Evolutionary conservation across 2,113 vertebrate genomes (phyloP), one percentile per base, ranked within the genome.

Genomic region (Rafetus swinhoei): DNA sequence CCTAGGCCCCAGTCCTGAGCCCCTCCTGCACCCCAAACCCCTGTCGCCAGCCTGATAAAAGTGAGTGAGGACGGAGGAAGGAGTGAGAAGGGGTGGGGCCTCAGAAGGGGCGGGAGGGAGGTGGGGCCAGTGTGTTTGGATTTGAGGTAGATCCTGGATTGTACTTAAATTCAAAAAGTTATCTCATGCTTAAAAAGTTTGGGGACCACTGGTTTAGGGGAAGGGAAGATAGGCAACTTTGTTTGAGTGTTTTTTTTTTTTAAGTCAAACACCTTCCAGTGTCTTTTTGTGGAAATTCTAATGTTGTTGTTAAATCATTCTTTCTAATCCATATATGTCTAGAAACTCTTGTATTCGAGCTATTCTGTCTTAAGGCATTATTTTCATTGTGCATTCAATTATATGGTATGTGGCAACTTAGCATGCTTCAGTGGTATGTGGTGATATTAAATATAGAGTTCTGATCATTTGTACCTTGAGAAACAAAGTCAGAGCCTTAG

Each of bases 321-420:
- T 60, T n/a, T 50, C 79, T 52, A 88, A 12, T 83, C 60, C 90
- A 35, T 77, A 86, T 93, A 62, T 74, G 55, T 87, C 62, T 81
- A 81, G 22, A 94, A 85, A 50, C 0, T 25, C 53, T 90, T 86
- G 52, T 77, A 1, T 50, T 35, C 45, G 62, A 18, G 62, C 82
- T 92, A 0, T 77, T 93, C 82, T 89, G 52, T 91, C 45, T 93
- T 90, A 60, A 88, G 84, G 39, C n/a, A 87, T 50, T 39, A 3
- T 93, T 93, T 89, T 79, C 89, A 3, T 84, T 86, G 29, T 83
- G 60, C 35, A 57, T 54, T 90, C 84, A 77, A 62, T 32, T 96
- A 2, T 80, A 57, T 76, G 85, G 8, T 45, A 10, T 59, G 22
- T 45, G 80, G 60, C 84, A 93, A 4, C 82, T 52, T 91, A 65